phyloP scores from a whole-genome alignment of 2,113 vertebrate genomes.

The Phoenicopterus ruber region DNA sequence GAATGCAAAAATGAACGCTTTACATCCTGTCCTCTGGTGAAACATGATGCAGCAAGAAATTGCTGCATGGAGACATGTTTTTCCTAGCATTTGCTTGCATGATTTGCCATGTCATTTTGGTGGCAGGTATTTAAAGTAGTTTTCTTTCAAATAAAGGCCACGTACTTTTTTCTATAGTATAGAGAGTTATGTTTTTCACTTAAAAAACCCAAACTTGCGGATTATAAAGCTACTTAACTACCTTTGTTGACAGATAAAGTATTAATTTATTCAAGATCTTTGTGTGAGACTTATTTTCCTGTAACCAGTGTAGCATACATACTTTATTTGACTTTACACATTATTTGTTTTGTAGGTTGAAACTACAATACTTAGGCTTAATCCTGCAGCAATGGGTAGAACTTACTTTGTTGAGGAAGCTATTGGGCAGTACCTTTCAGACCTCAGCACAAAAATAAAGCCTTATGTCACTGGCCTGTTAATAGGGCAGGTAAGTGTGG shows the following conservation, averaged over 20 bases:
- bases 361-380: not conserved
- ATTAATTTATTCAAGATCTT: not conserved
- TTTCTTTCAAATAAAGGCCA: not conserved
- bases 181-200: not conserved
- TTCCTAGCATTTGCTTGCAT: not conserved
- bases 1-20: not conserved
- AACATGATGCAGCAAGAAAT: not conserved
- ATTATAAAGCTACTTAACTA: not conserved
- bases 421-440: constrained; percentile 74
- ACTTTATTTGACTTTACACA: not conserved
- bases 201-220: not conserved
- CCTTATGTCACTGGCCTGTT: constrained; percentile 82
- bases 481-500: constrained; percentile 85
- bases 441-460: constrained; percentile 51
- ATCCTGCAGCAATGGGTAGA: constrained; percentile 71
- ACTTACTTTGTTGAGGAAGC: constrained; percentile 77
- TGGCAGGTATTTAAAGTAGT: not conserved
- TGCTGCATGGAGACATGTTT: not conserved
- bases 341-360: not conserved
- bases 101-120: not conserved
- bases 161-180: not conserved
- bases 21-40: too few species aligned
- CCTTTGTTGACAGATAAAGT: not conserved
- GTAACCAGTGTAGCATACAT: fast-evolving
- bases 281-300: not conserved